These are phyloP conservation scores for Theocolax elegans DNA, from an alignment of 1,140 invertebrate species.

Conservation along the genomic window DNA sequence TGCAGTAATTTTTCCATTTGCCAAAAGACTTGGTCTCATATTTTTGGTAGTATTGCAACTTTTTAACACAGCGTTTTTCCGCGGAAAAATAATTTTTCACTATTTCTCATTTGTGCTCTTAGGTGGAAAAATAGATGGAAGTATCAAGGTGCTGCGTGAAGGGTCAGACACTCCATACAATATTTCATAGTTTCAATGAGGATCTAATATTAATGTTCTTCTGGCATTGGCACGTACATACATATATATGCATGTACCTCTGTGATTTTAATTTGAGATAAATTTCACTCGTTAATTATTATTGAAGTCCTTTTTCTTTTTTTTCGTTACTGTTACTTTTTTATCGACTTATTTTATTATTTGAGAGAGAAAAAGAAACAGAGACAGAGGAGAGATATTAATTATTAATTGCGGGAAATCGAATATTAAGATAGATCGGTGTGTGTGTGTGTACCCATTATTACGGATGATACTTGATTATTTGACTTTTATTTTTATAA, in stretches of 20 bases:
- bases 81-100: neutral
- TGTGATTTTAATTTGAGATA: constrained; percentile 36
- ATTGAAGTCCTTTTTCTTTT: neutral
- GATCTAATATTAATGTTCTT: constrained; percentile 9
- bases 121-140: too few relatives aligned
- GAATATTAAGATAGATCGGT: too few relatives aligned
- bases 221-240: too few relatives aligned
- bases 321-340: neutral
- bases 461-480: too few relatives aligned
- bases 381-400: too few relatives aligned
- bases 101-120: neutral
- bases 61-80: neutral
- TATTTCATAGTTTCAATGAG: constrained; percentile 28
- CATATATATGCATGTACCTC: neutral
- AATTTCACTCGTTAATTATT: constrained; percentile 31
- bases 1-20: too few relatives aligned
- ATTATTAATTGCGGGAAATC: too few relatives aligned
- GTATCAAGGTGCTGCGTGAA: too few relatives aligned
- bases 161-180: too few relatives aligned
- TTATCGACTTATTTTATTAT: neutral
- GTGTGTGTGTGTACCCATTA: too few relatives aligned
- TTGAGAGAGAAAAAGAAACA: neutral
- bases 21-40: neutral
- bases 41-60: too few relatives aligned
- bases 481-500: too few relatives aligned